A percentile compares a stretch with the other conserved stretches of the same genome.
Evolutionary conservation across 2,113 vertebrate species (phyloP).

Genomic region (Rhynchomys soricoides): DNA sequence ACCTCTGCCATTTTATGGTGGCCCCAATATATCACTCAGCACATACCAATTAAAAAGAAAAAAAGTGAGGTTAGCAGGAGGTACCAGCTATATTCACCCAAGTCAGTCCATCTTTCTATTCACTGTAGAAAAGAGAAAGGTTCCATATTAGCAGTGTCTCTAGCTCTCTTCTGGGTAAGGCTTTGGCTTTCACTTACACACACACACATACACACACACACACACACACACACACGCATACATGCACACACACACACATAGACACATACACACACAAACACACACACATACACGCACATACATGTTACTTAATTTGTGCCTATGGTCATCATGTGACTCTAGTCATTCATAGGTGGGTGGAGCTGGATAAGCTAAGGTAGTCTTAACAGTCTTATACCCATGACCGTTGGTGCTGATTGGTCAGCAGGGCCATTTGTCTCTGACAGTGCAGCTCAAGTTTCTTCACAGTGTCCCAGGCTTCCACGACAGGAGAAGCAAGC

Average conservation of each 20-base stretch:
- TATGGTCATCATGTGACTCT: no score
- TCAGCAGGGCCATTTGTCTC: neutral
- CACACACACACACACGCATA: neutral
- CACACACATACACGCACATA: neutral
- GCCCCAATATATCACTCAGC: neutral
- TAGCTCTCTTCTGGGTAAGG: neutral
- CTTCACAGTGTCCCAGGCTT: neutral
- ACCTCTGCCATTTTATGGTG: neutral
- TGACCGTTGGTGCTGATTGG: neutral
- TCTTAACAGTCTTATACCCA: neutral
- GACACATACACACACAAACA: neutral
- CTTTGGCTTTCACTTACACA: neutral
- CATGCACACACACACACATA: fast-evolving
- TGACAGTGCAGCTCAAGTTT: neutral
- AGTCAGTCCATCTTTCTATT: neutral
- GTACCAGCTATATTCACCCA: neutral
- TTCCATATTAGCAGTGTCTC: neutral
- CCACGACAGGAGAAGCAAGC: neutral
- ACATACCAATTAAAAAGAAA: neutral
- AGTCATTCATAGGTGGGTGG: neutral
- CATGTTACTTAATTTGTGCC: neutral
- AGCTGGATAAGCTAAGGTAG: neutral
- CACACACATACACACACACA: neutral
- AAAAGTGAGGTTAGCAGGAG: neutral
- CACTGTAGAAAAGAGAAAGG: neutral